Conservation (phyloP, 2,888 invertebrate genomes). For the Poecilobothrus nobilitatus region DNA sequence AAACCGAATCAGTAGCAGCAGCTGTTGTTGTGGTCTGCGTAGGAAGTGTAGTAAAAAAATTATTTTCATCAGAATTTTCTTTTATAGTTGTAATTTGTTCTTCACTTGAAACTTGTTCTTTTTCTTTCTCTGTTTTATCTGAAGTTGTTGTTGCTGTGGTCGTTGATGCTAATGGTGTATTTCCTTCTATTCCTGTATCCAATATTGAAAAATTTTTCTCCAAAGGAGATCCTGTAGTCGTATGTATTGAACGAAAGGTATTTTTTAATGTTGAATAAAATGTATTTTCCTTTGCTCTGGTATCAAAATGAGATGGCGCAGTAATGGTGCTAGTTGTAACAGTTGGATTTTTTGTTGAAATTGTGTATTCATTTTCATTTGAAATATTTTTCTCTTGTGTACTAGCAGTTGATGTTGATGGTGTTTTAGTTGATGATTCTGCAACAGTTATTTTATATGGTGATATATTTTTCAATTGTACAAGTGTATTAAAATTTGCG, state of each 20-base stretch:
- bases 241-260: not conserved
- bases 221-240: not conserved
- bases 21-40: not conserved
- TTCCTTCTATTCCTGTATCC: not conserved
- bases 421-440: not conserved
- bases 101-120: not conserved
- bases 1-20: not conserved
- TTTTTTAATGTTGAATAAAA: slow-evolving; percentile 4
- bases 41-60: not conserved
- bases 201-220: not conserved
- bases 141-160: not conserved
- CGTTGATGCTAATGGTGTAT: not conserved
- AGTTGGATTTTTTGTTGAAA: not conserved
- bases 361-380: not conserved
- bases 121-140: not conserved
- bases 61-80: not conserved
- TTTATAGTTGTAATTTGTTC: not conserved
- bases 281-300: not conserved
- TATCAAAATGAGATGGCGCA: too few relatives aligned
- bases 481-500: not conserved
- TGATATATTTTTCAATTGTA: not conserved
- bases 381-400: not conserved
- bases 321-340: not conserved
- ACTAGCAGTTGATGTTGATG: not conserved
- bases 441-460: not conserved